A percentile compares a stretch with the other conserved stretches of the same genome.
These are phyloP conservation scores for Aegotheles bennettii DNA, from an alignment of 2,113 vertebrate species.

Conservation along the genomic window DNA sequence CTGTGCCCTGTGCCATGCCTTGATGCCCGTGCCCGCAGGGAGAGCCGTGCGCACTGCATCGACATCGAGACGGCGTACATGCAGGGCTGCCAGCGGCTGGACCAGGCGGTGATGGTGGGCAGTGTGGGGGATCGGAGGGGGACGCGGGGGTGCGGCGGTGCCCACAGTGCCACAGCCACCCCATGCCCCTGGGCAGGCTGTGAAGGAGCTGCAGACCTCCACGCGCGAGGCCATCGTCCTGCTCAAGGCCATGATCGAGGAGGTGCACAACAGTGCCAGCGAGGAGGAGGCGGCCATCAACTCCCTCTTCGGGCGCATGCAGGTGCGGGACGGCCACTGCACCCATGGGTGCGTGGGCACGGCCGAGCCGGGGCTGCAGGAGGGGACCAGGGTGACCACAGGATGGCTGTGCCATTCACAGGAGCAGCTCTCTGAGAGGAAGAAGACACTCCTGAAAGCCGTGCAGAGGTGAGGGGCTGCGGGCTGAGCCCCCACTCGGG, in stretches of 20 bases:
- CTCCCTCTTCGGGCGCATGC: conserved; percentile 85
- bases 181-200: conserved; percentile 65
- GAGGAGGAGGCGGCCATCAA: conserved; percentile 89
- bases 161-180: fast-evolving
- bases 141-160: fast-evolving
- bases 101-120: conserved; percentile 90
- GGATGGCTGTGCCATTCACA: conserved; percentile 7
- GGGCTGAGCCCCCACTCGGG: not conserved
- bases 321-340: conserved; percentile 62
- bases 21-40: conserved; percentile 62
- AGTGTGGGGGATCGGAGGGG: fast-evolving
- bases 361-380: fast-evolving
- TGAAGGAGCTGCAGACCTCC: conserved; percentile 91
- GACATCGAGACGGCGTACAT: conserved; percentile 92
- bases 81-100: conserved; percentile 91
- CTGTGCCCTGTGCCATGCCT: fast-evolving
- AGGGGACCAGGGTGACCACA: not conserved
- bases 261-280: conserved; percentile 85
- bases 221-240: conserved; percentile 85
- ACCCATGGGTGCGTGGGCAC: fast-evolving
- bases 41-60: conserved; percentile 90
- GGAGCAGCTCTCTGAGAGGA: conserved; percentile 89
- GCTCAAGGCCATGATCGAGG: conserved; percentile 90
- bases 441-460: conserved; percentile 84
- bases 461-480: conserved; percentile 81